Base-by-base conservation (phyloP, 35 echinoderm and acorn worm genomes). In the Heliocidaris erythrogramma region DNA sequence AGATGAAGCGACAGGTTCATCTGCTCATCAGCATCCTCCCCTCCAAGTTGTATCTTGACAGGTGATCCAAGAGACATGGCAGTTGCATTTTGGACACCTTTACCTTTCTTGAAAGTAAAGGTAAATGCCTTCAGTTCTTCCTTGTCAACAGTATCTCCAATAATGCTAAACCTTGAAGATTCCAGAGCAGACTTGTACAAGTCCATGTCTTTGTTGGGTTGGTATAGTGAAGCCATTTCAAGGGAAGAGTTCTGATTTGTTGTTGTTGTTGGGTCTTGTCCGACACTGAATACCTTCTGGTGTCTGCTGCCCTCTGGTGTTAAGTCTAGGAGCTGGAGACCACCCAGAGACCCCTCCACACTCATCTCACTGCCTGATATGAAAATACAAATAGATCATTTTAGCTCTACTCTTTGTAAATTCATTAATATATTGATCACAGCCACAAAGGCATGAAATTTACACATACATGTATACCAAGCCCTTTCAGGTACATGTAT, bases 201-300 rank as follows among this genome's bases (percentile, higher is more conserved):
- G 85, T 97, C 97, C 42, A 32, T 93, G 14, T 84, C 12, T 14
- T 88, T 53, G 9, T 27, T 95, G 3, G 49, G n/a, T 27, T 48
- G 52, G 11, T 30, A 21, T 9, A 11, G 24, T 27, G 86, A 49
- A 31, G 21, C 7, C 8, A 11, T 49, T 60, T 30, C 49, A 24
- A 59, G 21, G 8, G 88, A 59, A 14, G 96, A 42, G 7, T 13
- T 93, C 31, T 65, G 86, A 30, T 47, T 9, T 10, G 27, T 60
- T 8, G 48, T n/a, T n/a, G n/a, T 18, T 0, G 94, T 88, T 31
- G 93, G 94, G 85, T 99, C 98, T 61, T 97, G 96, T 8, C 98
- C 98, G 9, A 99, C 95, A 60, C 98, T 96, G 96, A 99, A 99
- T 18, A 99, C 96, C 65, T 97, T 97, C 49, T 95, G 96, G 94